Base-by-base conservation (phyloP, 2,113 vertebrate species). In the Syngnathus typhle region DNA sequence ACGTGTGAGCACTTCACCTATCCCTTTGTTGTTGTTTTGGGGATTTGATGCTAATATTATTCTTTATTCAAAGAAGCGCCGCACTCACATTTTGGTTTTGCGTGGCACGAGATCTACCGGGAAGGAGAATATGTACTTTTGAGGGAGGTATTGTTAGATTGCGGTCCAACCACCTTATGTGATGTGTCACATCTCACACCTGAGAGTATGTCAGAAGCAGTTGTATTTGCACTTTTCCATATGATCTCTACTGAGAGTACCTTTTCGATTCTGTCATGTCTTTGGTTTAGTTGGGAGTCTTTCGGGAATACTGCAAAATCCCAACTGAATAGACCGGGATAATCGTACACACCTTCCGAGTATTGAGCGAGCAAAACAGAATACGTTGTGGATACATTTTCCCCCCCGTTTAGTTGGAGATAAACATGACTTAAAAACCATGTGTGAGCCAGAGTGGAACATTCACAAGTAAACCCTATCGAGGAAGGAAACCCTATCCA, bases 401-500 rank as follows among this genome's bases (percentile, higher is more conserved):
- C 71, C 54, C 52, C 41, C 56, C 38, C 44, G 21, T 64, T 12
- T 72, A 69, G 76, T 83, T 83, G 72, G 62, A 80, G 75, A 84
- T 82, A 83, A 72, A 72, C 64, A 7, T 21, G 39, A 44, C 43
- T 72, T 41, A 58, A 65, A 58, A 65, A 18, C 15, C 51, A 1
- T 67, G 36, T 59, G 64, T 65, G 49, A 64, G 47, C 59, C 65
- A 55, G 62, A 69, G 72, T 64, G 60, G 5, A 55, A 75, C 13
- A 62, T 83, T 58, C 78, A 82, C 81, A 76, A 82, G 81, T 84
- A 80, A 32, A 87, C 84, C 61, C 82, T 75, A 83, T 83, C 82
- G 73, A 36, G 65, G 59, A 71, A 47, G 73, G 67, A 82, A 78
- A 79, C 77, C 63, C 44, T 62, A 41, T 7, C 59, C 44, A 49